Base-by-base conservation (phyloP, 2,797 vertebrate species). In the Nannoperca obscura region DNA sequence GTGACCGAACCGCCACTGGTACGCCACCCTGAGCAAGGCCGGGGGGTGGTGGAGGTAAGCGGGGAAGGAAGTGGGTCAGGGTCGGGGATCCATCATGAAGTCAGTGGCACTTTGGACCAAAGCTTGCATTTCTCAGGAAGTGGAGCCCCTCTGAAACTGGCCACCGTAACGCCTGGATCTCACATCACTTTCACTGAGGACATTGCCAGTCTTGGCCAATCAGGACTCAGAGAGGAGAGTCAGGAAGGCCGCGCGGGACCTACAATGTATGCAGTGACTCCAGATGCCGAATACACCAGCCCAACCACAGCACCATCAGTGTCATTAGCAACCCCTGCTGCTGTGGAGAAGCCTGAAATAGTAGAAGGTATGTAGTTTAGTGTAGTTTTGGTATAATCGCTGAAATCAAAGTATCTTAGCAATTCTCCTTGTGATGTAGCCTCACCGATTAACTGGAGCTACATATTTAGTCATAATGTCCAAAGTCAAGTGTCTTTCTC, bases 1-100 rank as follows among this genome's bases (percentile, higher is more conserved):
- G 91, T 93, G 40, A 93, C 93, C 17, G 86, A 89, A 14, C 78
- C 81, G 13, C 91, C 96, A 13, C 17, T 22, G 42, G 64, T 3
- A 2, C 64, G 63, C 80, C 87, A 66, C 78, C 93, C 81, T 46
- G 94, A 97, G 84, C 89, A 97, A 7, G 95, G 95, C 22, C 94
- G 95, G 11, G 94, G 94, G 62, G 94, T 92, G 71, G 93, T 81
- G 91, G 95, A 93, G 86, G 59, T 94, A 32, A 95, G 89, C 20
- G 84, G 82, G 64, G 85, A 94, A 79, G 89, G 81, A 50, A 93
- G 89, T 30, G 86, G 78, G 1, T 92, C 91, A 22, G 86, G 78
- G 1, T 92, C 91, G n/a, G 91, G 85, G 27, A 78, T 72, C 61
- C 92, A 90, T 13, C 86, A 47, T 20, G 87, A 90, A 24, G 42